Evolutionary conservation across 1,140 invertebrate genomes (phyloP).

Genomic region (Bombus difficillimus): DNA sequence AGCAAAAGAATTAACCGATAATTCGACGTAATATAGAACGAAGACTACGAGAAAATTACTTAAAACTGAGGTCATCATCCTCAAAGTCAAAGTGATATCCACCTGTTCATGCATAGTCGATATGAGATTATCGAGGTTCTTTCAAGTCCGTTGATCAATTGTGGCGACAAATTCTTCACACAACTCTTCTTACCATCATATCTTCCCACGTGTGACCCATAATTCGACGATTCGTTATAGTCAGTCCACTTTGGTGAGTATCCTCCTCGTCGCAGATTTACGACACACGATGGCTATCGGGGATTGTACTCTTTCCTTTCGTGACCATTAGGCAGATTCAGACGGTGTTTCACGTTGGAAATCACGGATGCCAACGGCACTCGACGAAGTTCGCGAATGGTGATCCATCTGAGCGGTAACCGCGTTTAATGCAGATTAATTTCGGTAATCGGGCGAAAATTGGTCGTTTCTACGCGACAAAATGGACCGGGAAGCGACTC

Average conservation of each 20-base stretch:
- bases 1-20: neutral
- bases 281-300: neutral
- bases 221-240: conserved; percentile 18
- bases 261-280: conserved; percentile 1
- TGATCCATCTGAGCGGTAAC: neutral
- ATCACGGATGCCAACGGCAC: conserved; percentile 14
- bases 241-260: neutral
- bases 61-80: neutral
- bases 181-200: neutral
- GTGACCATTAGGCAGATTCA: neutral
- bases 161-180: neutral
- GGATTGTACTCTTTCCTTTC: neutral
- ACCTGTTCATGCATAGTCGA: neutral
- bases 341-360: neutral
- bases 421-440: conserved; percentile 27
- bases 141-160: neutral
- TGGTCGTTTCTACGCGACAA: conserved; percentile 12
- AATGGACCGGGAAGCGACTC: neutral
- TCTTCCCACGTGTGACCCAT: neutral
- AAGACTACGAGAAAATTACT: neutral
- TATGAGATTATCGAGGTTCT: neutral
- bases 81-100: neutral
- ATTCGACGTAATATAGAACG: neutral
- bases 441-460: conserved; percentile 14
- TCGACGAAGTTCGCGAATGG: neutral